Base-by-base conservation (phyloP, 2,797 vertebrate species). In the Rhadinocentrus ornatus region DNA sequence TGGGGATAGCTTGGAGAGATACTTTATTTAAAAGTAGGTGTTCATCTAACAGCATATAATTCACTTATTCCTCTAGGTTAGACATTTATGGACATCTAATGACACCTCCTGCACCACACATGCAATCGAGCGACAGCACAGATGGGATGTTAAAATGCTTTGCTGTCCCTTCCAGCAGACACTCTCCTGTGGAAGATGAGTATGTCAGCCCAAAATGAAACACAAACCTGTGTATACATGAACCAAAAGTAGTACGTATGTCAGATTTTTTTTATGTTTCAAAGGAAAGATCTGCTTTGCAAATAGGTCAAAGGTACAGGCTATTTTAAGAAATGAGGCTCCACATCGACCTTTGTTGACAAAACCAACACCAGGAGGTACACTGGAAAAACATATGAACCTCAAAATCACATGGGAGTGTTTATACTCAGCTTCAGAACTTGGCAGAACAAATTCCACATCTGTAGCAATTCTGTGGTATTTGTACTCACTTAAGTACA, bases 291-390 rank as follows among this genome's bases (percentile, higher is more conserved):
- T 57, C 27, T 41, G 52, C 31, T 65, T 54, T 73, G 15, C 69
- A 81, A 76, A 73, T 81, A 60, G 69, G 75, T 85, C 75, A 89
- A 75, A 82, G 66, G 66, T 82, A 39, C 20, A 50, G 50, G 72
- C 59, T 84, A 73, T 83, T 85, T 83, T 52, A 61, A 77, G 66
- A 72, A 67, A 58, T 34, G 35, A 44, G 7, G 1, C 41, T 69
- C 63, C 50, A 56, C 22, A 1, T 71, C 24, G 48, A 18, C 37
- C 60, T 73, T 73, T 74, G 75, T 83, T 84, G 79, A 81, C 63
- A 79, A 77, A 80, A 63, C 31, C 53, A 68, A 64, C 69, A 78
- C 41, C 63, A 50, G 57, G 68, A 77, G 64, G 60, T 65, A 66
- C 54, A 66, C 24, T 44, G 70, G 70, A 75, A 84, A 81, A 82